Percentiles rank a stretch among this genome's conserved stretches.
Conservation (phyloP, 2,888 invertebrate species). For the Lithophane leautieri region DNA sequence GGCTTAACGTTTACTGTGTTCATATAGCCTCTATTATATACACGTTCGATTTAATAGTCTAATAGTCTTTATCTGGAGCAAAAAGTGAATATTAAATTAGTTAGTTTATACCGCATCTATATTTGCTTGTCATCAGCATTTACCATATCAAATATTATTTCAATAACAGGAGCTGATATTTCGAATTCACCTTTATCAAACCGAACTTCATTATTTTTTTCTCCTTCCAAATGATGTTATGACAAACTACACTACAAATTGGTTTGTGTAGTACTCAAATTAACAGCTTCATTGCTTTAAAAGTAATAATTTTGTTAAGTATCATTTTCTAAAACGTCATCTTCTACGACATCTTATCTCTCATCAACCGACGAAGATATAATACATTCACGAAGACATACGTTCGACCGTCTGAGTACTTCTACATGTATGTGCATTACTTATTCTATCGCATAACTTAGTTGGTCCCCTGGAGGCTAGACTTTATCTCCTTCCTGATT, state of each 20-base stretch:
- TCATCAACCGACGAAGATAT: conserved; percentile 31
- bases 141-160: not conserved
- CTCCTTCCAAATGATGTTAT: not conserved
- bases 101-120: not conserved
- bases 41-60: conserved; percentile 15
- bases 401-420: conserved; percentile 26
- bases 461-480: conserved; percentile 50
- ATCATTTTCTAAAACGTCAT: not conserved
- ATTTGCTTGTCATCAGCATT: conserved; percentile 2
- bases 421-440: conserved; percentile 49
- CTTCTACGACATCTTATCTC: conserved; percentile 1
- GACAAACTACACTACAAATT: not conserved
- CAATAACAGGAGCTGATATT: not conserved
- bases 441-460: conserved; percentile 60
- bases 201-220: not conserved
- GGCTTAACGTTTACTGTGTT: conserved; percentile 24
- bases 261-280: not conserved
- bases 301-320: not conserved
- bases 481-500: conserved; percentile 63
- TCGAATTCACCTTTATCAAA: not conserved
- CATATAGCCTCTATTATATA: conserved; percentile 12
- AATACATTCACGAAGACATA: conserved; percentile 25
- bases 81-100: conserved; percentile 8
- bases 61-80: conserved; percentile 15
- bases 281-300: not conserved